These are phyloP conservation scores for Asbolus verrucosus DNA, from an alignment of 1,140 invertebrate genomes.

Conservation along the genomic window DNA sequence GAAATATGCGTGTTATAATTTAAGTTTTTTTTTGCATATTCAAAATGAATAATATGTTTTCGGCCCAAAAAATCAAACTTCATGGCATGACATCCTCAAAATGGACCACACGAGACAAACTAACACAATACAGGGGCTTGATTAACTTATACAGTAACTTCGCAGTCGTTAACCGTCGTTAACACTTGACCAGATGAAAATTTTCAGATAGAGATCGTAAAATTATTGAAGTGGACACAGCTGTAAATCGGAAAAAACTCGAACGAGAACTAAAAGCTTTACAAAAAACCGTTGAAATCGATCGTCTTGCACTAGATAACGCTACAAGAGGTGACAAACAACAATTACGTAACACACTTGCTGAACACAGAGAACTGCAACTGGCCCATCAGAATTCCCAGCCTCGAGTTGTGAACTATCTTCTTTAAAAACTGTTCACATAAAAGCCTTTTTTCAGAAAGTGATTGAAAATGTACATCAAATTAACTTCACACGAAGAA, in stretches of 20 bases:
- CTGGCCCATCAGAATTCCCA: constrained; percentile 70
- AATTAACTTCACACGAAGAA: constrained; percentile 70
- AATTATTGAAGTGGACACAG: constrained; percentile 68
- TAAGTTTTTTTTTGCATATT: constrained; percentile 9
- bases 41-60: constrained; percentile 64
- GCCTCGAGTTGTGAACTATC: constrained; percentile 52
- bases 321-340: constrained; percentile 70
- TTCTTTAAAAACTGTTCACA: too few relatives aligned
- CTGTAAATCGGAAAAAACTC: constrained; percentile 68
- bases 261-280: constrained; percentile 68
- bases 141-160: constrained; percentile 72
- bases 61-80: constrained; percentile 68
- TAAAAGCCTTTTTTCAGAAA: constrained; percentile 68
- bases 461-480: constrained; percentile 70
- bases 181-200: background rate
- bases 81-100: constrained; percentile 71
- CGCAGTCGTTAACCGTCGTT: background rate
- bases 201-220: constrained; percentile 70
- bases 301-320: constrained; percentile 69
- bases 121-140: constrained; percentile 72
- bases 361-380: constrained; percentile 69
- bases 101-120: constrained; percentile 74
- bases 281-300: constrained; percentile 68
- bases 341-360: constrained; percentile 68
- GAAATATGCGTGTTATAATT: background rate